Base-by-base conservation (phyloP, 2,113 vertebrate genomes). In the Rhabdomys dilectus region DNA sequence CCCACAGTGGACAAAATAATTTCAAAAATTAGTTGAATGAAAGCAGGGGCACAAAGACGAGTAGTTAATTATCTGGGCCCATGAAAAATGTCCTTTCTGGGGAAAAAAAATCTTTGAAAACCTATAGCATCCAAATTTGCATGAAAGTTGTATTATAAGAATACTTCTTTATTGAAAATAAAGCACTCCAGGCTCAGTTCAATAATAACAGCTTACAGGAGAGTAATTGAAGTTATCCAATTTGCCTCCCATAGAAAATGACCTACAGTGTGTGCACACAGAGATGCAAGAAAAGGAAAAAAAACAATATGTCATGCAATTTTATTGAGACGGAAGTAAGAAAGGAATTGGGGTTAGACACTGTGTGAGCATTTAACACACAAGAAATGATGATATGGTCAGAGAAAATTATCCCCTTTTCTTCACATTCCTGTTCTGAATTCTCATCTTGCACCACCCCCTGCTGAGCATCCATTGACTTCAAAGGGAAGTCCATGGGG, bases 121-220 rank as follows among this genome's bases (percentile, higher is more conserved):
- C 24, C 21, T 34, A 85, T 93, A 96, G 56, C 17, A 95, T 96
- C 91, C 94, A 95, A 97, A 98, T 97, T 96, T 97, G 95, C 95
- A 97, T 95, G 94, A 97, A 98, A 97, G 96, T 97, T 96, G 94
- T 89, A 94, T 97, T 96, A 87, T 96, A 94, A n/a, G 82, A 92
- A 95, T 97, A 98, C 98, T 97, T 97, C 97, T 98, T 98, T 98
- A 97, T 98, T 97, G 97, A 98, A 97, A 98, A 98, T 97, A 98
- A 97, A 98, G 98, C 97, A 97, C 91, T 96, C 94, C 15, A 34
- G 94, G 96, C 89, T 97, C 95, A 91, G 96, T 88, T 96, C 96
- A 97, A 98, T 97, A 98, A 98, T 98, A 98, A 98, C 97, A 97
- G 97, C 96, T 98, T 98, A 98, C 90, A 89, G 82, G 96, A 97